These are phyloP conservation scores for Bradypodion ventrale DNA, from an alignment of 2,797 vertebrate genomes.

Conservation along the genomic window DNA sequence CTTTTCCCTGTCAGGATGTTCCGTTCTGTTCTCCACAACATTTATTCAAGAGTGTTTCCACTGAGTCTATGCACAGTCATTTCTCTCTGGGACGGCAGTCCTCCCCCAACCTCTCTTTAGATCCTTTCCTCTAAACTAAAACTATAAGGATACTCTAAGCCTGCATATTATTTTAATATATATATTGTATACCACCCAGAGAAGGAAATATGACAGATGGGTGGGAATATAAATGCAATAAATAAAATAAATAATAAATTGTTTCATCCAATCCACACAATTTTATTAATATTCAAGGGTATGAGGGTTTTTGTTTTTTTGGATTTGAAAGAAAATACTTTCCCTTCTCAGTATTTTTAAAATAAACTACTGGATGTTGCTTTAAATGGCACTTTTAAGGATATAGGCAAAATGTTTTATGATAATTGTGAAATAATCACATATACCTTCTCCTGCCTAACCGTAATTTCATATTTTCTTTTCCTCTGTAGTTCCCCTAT, in stretches of 20 bases:
- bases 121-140: not conserved
- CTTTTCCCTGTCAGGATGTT: not conserved
- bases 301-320: too few species aligned
- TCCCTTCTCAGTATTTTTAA: not conserved
- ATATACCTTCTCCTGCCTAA: too few species aligned
- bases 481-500: too few species aligned
- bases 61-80: not conserved
- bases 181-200: too few species aligned
- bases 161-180: too few species aligned
- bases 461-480: too few species aligned
- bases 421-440: not conserved
- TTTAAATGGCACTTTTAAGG: not conserved
- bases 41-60: not conserved
- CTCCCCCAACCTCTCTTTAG: not conserved
- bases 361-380: not conserved
- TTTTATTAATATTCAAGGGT: too few species aligned
- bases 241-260: too few species aligned
- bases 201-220: too few species aligned
- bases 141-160: not conserved
- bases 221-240: too few species aligned
- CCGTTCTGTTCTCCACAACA: not conserved
- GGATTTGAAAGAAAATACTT: not conserved
- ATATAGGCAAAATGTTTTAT: not conserved
- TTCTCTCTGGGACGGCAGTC: not conserved
- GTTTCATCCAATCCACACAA: too few species aligned